phyloP scores from a whole-genome alignment of 2,113 vertebrate species.

The Lota lota region DNA sequence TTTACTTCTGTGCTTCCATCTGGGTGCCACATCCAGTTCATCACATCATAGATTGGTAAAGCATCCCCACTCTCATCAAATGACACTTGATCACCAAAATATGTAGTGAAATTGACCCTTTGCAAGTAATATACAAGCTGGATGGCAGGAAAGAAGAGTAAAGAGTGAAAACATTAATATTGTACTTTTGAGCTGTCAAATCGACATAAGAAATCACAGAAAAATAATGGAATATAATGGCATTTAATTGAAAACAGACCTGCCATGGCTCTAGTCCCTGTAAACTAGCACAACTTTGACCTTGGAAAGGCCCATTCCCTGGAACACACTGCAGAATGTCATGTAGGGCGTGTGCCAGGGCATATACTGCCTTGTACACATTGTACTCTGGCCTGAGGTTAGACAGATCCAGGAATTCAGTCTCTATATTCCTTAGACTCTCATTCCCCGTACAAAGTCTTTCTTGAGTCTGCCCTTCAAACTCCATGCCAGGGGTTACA shows the following conservation, averaged over 20 bases:
- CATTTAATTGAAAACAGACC: constrained; percentile 22
- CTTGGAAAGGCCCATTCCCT: constrained; percentile 47
- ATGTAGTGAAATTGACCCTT: constrained; percentile 56
- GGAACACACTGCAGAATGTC: constrained; percentile 46
- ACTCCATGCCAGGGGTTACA: constrained; percentile 10
- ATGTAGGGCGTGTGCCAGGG: constrained; percentile 51
- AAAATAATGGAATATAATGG: neutral
- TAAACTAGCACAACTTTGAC: constrained; percentile 46
- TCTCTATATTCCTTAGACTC: constrained; percentile 2
- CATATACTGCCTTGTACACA: constrained; percentile 62
- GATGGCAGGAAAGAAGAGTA: neutral
- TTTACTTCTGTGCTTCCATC: constrained; percentile 35
- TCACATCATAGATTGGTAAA: constrained; percentile 58
- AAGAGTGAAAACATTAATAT: neutral
- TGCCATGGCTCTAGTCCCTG: constrained; percentile 49
- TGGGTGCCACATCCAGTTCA: constrained; percentile 52
- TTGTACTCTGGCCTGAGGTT: constrained; percentile 46
- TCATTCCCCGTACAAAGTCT: constrained; percentile 18
- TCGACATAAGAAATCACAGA: neutral
- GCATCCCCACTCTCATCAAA: constrained; percentile 62
- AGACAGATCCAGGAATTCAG: constrained; percentile 14
- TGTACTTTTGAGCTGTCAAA: neutral
- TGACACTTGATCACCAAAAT: constrained; percentile 48
- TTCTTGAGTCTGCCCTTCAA: neutral
- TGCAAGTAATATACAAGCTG: constrained; percentile 55